Base-by-base conservation (phyloP, 1,140 invertebrate genomes). In the Glomeris maerens region DNA sequence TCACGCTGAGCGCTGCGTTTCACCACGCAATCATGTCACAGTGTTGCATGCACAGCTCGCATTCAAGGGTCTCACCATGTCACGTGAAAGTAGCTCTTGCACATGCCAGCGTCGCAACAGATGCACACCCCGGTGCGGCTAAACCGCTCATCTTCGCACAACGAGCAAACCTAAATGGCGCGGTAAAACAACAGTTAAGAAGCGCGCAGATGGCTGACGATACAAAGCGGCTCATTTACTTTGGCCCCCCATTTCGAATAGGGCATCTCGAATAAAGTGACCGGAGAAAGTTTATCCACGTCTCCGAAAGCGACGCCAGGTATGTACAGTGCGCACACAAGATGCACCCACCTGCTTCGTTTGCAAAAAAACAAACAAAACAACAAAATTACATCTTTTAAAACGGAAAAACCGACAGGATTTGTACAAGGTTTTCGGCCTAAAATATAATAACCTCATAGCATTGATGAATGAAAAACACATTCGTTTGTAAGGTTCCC, bases 291-390 rank as follows among this genome's bases (percentile, higher is more conserved):
- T 57, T 65, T 80, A 61, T 89, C 85, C 17, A 93, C 88, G 74
- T 98, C 91, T 42, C 84, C 89, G 72, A 97, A 96, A 27, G 90
- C 88, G 20, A 98, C 89, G n/a, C 92, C 92, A 28, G 88, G 90
- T 27, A 92, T 87, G 67, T 96, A 97, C 14, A 96, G 71, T 3
- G 91, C 91, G 72, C 95, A 98, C 7, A 98, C 85, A 27, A 98
- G 69, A 71, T 98, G 95, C 17, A 97, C 91, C 93, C 93, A 98
- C 92, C 89, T 2, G 91, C 95, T 69, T 93, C 87, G 69, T 97
- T 97, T 52, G 66, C 62, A 66, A 48, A 55, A 14, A 27, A 27
- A 23, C 40, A 54, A 39, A 27, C 39, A 25, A 14, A n/a, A 57
- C 17, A 27, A 41, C 20, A 27, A 22, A 42, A 55, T 17, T 5